phyloP scores from a whole-genome alignment of 2,797 vertebrate genomes.

The Cygnus olor region DNA sequence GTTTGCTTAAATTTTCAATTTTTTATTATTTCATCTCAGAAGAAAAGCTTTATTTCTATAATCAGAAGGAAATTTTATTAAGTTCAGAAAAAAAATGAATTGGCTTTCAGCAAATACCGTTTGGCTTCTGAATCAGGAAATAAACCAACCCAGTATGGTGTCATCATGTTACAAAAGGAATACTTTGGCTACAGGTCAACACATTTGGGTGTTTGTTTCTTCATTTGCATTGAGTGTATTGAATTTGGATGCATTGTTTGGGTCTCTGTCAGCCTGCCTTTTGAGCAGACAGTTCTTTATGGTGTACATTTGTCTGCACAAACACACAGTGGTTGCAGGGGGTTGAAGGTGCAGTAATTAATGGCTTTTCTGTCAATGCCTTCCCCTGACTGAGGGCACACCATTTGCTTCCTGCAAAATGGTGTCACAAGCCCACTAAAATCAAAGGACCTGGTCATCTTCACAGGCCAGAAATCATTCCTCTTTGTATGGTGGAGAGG shows the following conservation, averaged over 20 bases:
- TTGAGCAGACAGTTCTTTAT: not conserved
- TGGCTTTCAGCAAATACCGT: conserved; percentile 52
- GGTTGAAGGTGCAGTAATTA: not conserved
- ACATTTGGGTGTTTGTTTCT: conserved; percentile 30
- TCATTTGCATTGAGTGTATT: conserved; percentile 4
- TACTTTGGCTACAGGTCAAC: conserved; percentile 19
- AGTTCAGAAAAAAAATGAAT: conserved; percentile 52
- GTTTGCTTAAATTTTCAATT: conserved; percentile 71
- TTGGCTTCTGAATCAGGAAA: conserved; percentile 57
- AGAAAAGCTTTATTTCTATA: not conserved
- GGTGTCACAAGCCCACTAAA: not conserved
- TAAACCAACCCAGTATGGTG: conserved; percentile 35
- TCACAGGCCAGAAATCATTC: not conserved
- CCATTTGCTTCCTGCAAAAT: not conserved
- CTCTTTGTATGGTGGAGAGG: not conserved
- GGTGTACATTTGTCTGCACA: not conserved
- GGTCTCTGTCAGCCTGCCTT: not conserved
- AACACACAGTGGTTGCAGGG: too few relatives aligned
- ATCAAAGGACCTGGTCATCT: not conserved
- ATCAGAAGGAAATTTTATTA: conserved; percentile 55
- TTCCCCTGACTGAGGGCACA: not conserved
- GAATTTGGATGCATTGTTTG: not conserved
- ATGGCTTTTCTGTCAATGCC: not conserved
- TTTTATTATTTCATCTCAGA: conserved; percentile 65
- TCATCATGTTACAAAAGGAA: conserved; percentile 54